Percentiles rank a stretch among this genome's conserved stretches.
phyloP scores from a whole-genome alignment of 2,113 vertebrate species.

The Pituophis catenifer region DNA sequence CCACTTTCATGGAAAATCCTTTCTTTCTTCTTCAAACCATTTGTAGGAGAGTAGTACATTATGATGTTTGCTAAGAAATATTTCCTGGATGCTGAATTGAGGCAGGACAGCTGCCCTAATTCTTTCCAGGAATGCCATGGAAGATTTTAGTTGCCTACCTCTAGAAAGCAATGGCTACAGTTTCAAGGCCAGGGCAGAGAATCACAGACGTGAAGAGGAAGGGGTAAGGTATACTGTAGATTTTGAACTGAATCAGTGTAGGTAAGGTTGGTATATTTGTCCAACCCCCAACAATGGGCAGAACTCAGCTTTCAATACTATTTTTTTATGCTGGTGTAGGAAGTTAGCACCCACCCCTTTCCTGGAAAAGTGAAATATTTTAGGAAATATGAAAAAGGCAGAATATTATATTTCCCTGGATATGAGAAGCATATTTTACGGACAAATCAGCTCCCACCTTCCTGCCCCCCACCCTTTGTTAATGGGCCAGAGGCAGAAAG shows the following conservation, averaged over 20 bases:
- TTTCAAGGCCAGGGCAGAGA: conserved; percentile 32
- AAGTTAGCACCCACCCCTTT: conserved; percentile 25
- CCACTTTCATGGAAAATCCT: conserved; percentile 24
- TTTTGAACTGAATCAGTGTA: not conserved
- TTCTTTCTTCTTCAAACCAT: conserved; percentile 33
- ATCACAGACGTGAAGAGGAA: not conserved
- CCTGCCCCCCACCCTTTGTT: too few species aligned
- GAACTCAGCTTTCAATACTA: not conserved
- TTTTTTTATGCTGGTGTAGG: too few species aligned
- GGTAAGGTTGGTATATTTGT: not conserved
- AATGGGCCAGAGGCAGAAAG: too few species aligned
- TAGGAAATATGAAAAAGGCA: too few species aligned
- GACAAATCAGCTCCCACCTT: too few species aligned
- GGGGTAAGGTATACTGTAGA: not conserved
- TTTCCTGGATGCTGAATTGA: conserved; percentile 38
- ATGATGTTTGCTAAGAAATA: conserved; percentile 55
- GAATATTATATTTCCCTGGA: too few species aligned
- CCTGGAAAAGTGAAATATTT: too few species aligned
- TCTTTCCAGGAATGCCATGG: not conserved
- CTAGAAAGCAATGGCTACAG: conserved; percentile 6
- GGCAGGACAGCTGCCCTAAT: not conserved
- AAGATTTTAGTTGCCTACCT: not conserved
- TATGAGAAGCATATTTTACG: too few species aligned
- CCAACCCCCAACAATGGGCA: not conserved
- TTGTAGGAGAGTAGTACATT: not conserved